phyloP scores from a whole-genome alignment of 2,888 invertebrate species.

The Yponomeuta malinellus region DNA sequence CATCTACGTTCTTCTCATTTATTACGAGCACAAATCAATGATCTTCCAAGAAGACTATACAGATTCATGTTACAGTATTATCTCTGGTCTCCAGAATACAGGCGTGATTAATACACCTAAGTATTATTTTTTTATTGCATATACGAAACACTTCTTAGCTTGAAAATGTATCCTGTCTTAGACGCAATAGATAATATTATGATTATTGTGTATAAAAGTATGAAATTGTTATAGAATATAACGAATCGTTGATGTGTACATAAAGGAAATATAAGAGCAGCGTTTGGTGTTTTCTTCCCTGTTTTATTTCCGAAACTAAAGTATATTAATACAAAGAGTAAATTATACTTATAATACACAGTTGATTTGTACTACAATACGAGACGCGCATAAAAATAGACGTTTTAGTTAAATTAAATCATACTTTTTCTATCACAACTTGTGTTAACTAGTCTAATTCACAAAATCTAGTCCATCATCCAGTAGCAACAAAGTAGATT shows the following conservation, averaged over 20 bases:
- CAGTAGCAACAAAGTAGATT: not conserved
- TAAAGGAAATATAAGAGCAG: conserved; percentile 40
- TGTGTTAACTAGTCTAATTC: not conserved
- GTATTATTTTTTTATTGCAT: not conserved
- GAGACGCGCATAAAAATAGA: not conserved
- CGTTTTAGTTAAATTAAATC: not conserved
- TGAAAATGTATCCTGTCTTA: not conserved
- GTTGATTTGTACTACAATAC: not conserved
- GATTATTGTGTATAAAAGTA: conserved; percentile 7
- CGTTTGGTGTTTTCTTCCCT: conserved; percentile 4
- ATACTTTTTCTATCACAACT: not conserved
- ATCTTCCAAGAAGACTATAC: conserved; percentile 4
- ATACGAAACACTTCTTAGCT: not conserved
- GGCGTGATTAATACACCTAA: not conserved
- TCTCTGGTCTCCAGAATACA: no score
- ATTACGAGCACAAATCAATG: not conserved
- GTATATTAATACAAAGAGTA: not conserved
- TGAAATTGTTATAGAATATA: conserved; percentile 34
- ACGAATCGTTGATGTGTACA: conserved; percentile 63
- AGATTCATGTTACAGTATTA: not conserved
- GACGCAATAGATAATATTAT: not conserved
- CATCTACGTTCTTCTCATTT: not conserved
- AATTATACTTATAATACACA: not conserved
- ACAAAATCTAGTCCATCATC: not conserved
- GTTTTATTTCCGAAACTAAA: not conserved